A percentile compares a stretch with the other conserved stretches of the same genome.
Evolutionary conservation across 2,797 vertebrate genomes (phyloP).

Genomic region (Sandelia bainsii): DNA sequence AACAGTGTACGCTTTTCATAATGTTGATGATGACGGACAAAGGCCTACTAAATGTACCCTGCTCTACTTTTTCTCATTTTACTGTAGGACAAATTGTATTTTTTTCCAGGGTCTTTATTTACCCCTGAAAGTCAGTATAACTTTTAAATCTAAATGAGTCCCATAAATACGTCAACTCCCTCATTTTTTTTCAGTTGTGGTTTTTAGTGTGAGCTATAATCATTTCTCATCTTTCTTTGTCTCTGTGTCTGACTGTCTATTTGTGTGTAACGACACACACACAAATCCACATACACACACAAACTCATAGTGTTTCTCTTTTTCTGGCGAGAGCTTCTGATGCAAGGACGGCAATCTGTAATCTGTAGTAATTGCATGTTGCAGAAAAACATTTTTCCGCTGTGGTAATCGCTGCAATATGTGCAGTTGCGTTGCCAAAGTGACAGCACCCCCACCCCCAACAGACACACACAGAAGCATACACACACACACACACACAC

Average conservation of each 20-base stretch:
- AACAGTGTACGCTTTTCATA: slow-evolving; percentile 51
- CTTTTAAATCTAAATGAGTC: slow-evolving; percentile 81
- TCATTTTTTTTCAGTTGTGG: slow-evolving; percentile 78
- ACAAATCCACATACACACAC: slow-evolving; percentile 54
- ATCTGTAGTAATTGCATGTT: slow-evolving; percentile 90
- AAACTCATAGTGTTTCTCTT: slow-evolving; percentile 75
- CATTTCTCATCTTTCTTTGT: slow-evolving; percentile 85
- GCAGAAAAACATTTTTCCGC: slow-evolving; percentile 89
- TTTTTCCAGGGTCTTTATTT: slow-evolving; percentile 71
- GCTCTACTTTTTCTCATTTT: slow-evolving; percentile 48
- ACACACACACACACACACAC: slow-evolving; percentile 31
- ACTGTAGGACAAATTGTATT: slow-evolving; percentile 61
- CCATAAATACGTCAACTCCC: slow-evolving; percentile 81
- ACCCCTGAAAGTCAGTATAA: slow-evolving; percentile 73
- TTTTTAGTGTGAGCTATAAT: slow-evolving; percentile 83
- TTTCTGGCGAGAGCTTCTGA: slow-evolving; percentile 82
- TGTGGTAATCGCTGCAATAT: slow-evolving; percentile 89
- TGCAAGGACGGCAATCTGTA: slow-evolving; percentile 87
- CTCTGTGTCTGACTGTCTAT: slow-evolving; percentile 76
- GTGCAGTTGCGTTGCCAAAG: slow-evolving; percentile 86
- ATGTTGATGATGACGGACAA: slow-evolving; percentile 67
- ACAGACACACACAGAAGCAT: slow-evolving; percentile 57
- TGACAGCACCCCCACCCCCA: slow-evolving; percentile 84
- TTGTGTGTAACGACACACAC: slow-evolving; percentile 71
- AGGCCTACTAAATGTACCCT: slow-evolving; percentile 46